phyloP scores from a whole-genome alignment of 2,113 vertebrate species.

The Sialia sialis region DNA sequence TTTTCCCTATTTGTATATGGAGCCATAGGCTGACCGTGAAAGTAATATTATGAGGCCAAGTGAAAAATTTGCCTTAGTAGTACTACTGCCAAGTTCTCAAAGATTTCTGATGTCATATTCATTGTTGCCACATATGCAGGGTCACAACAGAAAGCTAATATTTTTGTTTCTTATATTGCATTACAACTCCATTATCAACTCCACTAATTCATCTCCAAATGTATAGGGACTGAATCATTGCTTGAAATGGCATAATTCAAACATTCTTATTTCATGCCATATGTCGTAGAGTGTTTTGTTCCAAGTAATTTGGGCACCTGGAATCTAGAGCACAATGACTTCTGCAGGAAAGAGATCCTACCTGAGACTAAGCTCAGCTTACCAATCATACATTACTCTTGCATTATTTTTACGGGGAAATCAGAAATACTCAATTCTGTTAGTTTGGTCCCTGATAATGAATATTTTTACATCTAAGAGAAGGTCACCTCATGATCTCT shows the following conservation, averaged over 20 bases:
- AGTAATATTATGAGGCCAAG: not conserved
- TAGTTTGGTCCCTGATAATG: not conserved
- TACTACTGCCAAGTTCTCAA: not conserved
- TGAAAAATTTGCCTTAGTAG: not conserved
- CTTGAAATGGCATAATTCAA: not conserved
- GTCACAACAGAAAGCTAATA: not conserved
- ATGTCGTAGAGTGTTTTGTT: not conserved
- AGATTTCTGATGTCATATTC: not conserved
- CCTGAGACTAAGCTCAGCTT: not conserved
- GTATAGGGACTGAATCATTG: not conserved
- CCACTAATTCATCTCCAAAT: not conserved
- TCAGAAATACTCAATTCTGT: not conserved
- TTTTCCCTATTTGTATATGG: not conserved
- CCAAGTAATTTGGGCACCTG: not conserved
- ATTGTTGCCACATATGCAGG: not conserved
- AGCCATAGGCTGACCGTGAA: not conserved
- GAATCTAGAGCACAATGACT: not conserved
- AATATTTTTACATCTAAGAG: not conserved
- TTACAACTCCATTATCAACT: not conserved
- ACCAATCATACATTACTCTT: not conserved
- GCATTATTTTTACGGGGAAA: not conserved
- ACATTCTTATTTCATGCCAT: not conserved
- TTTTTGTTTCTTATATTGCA: not conserved
- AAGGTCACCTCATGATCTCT: not conserved
- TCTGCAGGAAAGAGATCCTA: not conserved